Base-by-base conservation (phyloP, 2,888 invertebrate genomes). In the Phalangium opilio region DNA sequence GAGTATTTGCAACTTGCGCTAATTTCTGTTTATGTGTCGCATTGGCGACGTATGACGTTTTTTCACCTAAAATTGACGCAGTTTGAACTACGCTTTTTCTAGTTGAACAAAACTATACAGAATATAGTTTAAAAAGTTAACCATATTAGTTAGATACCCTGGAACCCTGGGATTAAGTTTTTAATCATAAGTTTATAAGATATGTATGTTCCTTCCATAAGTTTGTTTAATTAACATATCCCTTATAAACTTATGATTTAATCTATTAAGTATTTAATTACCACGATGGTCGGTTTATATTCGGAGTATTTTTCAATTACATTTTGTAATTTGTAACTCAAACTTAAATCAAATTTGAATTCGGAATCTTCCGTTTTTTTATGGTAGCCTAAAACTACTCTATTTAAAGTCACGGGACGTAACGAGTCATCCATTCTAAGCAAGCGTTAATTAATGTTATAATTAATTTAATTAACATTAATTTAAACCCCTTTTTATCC, bases 311-410 rank as follows among this genome's bases (percentile, higher is more conserved):
- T 76, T 57, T 76, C 71, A 56, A 85, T 77, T 44, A 84, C 67
- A 1, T 71, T 66, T 61, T 75, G 73, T 2, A 85, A 65, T 62
- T 79, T 81, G 64, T 83, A 84, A 61, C 75, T 82, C n/a, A 85
- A 71, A 14, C 73, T 71, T 50, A 83, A 72, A 58, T 84, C 83
- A 62, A 85, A 85, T 59, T 77, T 77, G 63, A 82, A 85, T 43
- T 77, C 75, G 4, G 68, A 65, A 12, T 70, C 67, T 21, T 73
- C 71, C 5, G 70, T 68, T 14, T 73, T 64, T 56, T 73, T 76
- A 0, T 72, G 71, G 60, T 77, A 84, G 0, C 83, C 83, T 57
- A 80, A 67, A 0, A 85, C 81, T 19, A 83, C 67, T 56, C 78
- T 77, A 46, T 73, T 73, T n/a, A 85, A 63, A 60, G 75, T 73